Evolutionary conservation across 1,140 invertebrate genomes (phyloP), one percentile per base, ranked within the genome.

Genomic region (Aporrectodea caliginosa): DNA sequence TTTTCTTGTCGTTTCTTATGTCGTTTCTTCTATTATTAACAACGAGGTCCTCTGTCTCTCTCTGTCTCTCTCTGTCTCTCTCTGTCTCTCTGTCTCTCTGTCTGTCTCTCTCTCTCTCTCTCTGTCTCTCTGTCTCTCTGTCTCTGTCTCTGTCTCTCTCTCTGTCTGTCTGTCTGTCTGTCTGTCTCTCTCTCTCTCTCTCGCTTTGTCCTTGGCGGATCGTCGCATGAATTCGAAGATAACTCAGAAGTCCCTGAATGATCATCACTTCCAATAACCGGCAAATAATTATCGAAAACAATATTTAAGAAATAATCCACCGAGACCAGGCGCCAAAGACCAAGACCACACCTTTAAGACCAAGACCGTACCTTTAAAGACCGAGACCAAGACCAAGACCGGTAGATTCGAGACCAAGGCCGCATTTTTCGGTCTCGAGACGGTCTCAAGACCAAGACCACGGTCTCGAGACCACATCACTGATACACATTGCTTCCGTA

Each of bases 91-190:
- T 58, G 6, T 58, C 43, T 58, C 43, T 58, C 43, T 12, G 43
- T 58, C 43, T 58, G 43, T 58, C 43, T 58, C 43, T 58, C 22
- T 58, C 43, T 58, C 43, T 58, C 6, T 58, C 43, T 58, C 43
- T 58, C 6, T 58, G 6, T 58, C 43, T 58, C 22, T 58, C 43
- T 58, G 43, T 58, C 22, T 58, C 43, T 58, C 22, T 58, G 43
- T 58, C 43, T 58, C 6, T 58, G 22, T 58, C 43, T 58, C 43
- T 12, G 43, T 12, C 43, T 58, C 43, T 58, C 43, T 58, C 6
- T 58, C 43, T 58, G 43, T 58, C 43, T 58, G 43, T 58, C 43
- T 58, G 43, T 58, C 43, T 58, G 43, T 58, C 43, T 58, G 43
- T 58, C 22, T 58, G 6, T 58, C 43, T 58, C 6, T 58, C 43